Conservation (phyloP, 2,797 vertebrate genomes). For the Streptopelia turtur region DNA sequence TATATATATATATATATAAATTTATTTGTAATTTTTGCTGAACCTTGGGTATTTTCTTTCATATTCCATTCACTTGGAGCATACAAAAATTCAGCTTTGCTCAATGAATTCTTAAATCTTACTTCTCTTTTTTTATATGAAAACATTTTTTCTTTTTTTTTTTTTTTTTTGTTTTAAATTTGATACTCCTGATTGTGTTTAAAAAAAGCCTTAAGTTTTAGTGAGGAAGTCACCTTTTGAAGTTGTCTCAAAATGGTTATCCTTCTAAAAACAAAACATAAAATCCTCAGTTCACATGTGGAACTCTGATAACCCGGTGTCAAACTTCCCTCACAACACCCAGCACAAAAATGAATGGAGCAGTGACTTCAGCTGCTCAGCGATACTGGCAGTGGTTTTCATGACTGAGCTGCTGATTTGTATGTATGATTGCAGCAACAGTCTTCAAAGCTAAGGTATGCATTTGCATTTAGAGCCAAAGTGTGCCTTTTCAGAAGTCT, state of each 20-base stretch:
- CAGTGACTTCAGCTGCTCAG: background rate
- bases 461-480: constrained; percentile 29
- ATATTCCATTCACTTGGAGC: background rate
- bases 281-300: background rate
- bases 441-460: background rate
- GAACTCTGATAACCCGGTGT: background rate
- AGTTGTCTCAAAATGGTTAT: background rate
- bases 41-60: background rate
- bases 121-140: background rate
- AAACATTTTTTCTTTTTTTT: background rate
- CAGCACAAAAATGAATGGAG: background rate
- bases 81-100: background rate
- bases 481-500: background rate
- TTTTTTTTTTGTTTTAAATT: background rate
- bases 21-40: background rate
- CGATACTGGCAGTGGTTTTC: background rate
- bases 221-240: background rate
- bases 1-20: background rate
- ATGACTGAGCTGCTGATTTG: background rate
- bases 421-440: background rate
- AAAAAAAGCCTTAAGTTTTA: background rate
- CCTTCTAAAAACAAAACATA: background rate
- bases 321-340: background rate
- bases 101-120: background rate
- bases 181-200: background rate